phyloP scores from a whole-genome alignment of 2,888 invertebrate species.

The Carterocephalus palaemon region DNA sequence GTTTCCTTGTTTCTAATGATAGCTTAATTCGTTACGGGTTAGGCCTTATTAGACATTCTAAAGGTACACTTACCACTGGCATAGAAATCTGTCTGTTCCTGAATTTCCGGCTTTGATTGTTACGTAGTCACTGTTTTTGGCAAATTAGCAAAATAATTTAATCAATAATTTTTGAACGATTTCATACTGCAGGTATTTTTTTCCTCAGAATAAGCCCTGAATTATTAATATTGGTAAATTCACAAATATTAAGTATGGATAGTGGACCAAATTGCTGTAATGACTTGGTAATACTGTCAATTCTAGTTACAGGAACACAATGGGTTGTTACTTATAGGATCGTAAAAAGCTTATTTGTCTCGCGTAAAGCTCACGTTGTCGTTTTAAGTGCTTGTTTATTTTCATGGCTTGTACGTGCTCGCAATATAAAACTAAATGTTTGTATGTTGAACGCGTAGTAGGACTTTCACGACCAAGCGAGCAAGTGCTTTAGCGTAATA shows the following conservation, averaged over 20 bases:
- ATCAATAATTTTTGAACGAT: too few species aligned
- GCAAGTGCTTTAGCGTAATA: slow-evolving; percentile 23
- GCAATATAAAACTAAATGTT: slow-evolving; percentile 11
- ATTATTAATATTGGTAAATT: too few species aligned
- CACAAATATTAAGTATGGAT: too few species aligned
- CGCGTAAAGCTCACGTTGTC: slow-evolving; percentile 12
- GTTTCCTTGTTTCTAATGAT: slow-evolving; percentile 44
- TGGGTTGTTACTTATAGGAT: neutral
- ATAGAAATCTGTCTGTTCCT: neutral
- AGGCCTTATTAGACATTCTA: slow-evolving; percentile 8
- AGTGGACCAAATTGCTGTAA: too few species aligned
- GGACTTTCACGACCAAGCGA: slow-evolving; percentile 20
- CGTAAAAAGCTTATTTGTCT: slow-evolving; percentile 10
- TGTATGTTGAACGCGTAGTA: slow-evolving; percentile 12
- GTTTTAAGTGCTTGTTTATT: slow-evolving; percentile 21
- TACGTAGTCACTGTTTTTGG: too few species aligned
- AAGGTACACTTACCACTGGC: slow-evolving; percentile 1
- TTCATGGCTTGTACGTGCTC: slow-evolving; percentile 19
- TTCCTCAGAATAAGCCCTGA: too few species aligned
- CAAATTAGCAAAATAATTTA: too few species aligned
- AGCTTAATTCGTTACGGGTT: slow-evolving; percentile 38
- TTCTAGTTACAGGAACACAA: neutral
- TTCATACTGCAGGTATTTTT: too few species aligned
- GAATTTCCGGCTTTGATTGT: neutral
- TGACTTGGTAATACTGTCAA: too few species aligned